Percentiles rank a stretch among this genome's conserved stretches.
Evolutionary conservation across 2,113 vertebrate species (phyloP).

Genomic region (Archilochus colubris): DNA sequence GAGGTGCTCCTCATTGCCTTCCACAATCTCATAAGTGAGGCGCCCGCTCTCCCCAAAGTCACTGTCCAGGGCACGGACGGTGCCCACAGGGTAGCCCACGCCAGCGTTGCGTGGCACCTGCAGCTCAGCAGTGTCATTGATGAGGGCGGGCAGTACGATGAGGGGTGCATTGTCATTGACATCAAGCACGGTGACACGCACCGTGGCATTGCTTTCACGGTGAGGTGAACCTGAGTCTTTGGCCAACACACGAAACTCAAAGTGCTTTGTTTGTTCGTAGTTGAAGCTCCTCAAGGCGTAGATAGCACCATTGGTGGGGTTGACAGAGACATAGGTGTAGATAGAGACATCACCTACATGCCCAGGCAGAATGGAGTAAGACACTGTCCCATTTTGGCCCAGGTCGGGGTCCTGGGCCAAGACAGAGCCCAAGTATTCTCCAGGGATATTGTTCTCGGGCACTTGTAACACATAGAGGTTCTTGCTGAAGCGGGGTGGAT

Average conservation of each 20-base stretch:
- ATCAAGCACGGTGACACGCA: conserved; percentile 92
- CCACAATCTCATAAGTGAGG: conserved; percentile 95
- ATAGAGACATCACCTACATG: conserved; percentile 96
- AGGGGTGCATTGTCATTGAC: conserved; percentile 97
- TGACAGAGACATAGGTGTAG: conserved; percentile 96
- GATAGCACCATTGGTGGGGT: conserved; percentile 96
- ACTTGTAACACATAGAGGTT: conserved; percentile 95
- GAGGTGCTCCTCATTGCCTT: conserved; percentile 95
- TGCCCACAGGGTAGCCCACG: conserved; percentile 93
- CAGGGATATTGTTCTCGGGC: conserved; percentile 97
- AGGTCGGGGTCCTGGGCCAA: conserved; percentile 94
- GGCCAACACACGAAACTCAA: conserved; percentile 96
- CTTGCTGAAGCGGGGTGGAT: conserved; percentile 94
- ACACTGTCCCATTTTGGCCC: conserved; percentile 95
- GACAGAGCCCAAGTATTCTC: conserved; percentile 95
- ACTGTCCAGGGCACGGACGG: conserved; percentile 92
- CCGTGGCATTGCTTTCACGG: conserved; percentile 93
- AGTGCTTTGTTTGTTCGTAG: conserved; percentile 97
- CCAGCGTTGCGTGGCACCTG: conserved; percentile 96
- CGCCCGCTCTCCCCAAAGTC: conserved; percentile 97
- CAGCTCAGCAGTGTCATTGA: conserved; percentile 96
- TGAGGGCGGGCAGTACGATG: conserved; percentile 90
- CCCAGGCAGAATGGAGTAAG: conserved; percentile 94
- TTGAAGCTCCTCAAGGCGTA: conserved; percentile 97
- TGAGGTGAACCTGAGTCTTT: conserved; percentile 95